These are phyloP conservation scores for Cydia splendana DNA, from an alignment of 1,140 invertebrate genomes.

Conservation along the genomic window DNA sequence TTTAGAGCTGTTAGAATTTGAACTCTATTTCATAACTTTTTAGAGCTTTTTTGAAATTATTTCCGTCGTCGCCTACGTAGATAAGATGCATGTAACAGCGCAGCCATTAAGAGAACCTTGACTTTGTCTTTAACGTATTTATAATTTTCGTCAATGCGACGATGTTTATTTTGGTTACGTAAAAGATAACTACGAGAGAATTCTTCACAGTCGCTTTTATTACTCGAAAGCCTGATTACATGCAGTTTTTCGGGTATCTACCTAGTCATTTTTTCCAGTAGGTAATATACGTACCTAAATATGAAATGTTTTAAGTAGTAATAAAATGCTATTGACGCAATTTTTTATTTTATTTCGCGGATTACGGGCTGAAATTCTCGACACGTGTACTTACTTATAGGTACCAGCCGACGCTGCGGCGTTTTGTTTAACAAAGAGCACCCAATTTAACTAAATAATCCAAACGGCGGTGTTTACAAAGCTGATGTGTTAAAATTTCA, in stretches of 20 bases:
- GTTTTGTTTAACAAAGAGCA: slow-evolving; percentile 7
- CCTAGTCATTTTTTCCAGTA: background rate
- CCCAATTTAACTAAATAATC: slow-evolving; percentile 36
- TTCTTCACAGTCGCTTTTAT: background rate
- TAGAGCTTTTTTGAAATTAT: slow-evolving; percentile 36
- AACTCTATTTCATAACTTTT: slow-evolving; percentile 36
- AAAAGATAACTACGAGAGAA: slow-evolving; percentile 2
- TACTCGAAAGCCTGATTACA: background rate
- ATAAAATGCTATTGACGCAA: background rate
- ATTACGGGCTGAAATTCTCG: background rate
- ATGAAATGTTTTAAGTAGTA: background rate
- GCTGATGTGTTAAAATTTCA: slow-evolving; percentile 59
- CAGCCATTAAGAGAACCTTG: slow-evolving; percentile 53
- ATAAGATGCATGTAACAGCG: slow-evolving; percentile 43
- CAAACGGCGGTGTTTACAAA: slow-evolving; percentile 42
- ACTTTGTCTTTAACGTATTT: slow-evolving; percentile 62
- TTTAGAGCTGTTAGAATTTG: slow-evolving; percentile 35
- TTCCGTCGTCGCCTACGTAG: slow-evolving; percentile 33
- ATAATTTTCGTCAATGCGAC: slow-evolving; percentile 62
- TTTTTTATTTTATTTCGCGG: background rate
- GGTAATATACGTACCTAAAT: no score
- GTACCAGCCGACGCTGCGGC: background rate
- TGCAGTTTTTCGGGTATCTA: background rate
- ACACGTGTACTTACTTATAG: background rate
- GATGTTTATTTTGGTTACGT: slow-evolving; percentile 46